Evolutionary conservation across 2,113 vertebrate species (phyloP), one percentile per base, ranked within the genome.

Genomic region (Recurvirostra avosetta): DNA sequence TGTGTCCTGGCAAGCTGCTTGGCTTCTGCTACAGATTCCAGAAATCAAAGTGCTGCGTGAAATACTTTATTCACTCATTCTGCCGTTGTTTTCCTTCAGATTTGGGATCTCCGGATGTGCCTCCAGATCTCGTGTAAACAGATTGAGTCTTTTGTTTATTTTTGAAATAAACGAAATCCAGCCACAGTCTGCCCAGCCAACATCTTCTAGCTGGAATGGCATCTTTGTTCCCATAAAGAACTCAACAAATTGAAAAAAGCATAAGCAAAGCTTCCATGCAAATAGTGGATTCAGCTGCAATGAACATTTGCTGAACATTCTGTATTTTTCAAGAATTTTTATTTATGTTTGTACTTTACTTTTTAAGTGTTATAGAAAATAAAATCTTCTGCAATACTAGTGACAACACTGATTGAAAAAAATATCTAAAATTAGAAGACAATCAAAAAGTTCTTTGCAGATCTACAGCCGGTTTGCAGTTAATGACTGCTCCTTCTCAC

Each of bases 51-150:
- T 50, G 23, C 41, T 81, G 58, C 56, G 73, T 81, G 74, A 91
- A 91, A 72, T 77, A 68, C 49, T 89, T 91, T 63, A 65, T 86
- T 84, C 47, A 11, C 40, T 92, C 47, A 6, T 78, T 91, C 62
- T 95, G 56, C 84, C 65, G 65, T 81, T 86, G 65, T 94, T 95
- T 94, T 67, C 47, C 79, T 71, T 84, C 43, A 84, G 65, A 55
- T 59, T 84, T 34, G 0, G 11, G 65, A 92, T 83, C 52, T 88
- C 55, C 1, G 4, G 63, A 91, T 95, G 61, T 84, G 59, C 41
- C 70, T 89, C 84, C 53, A 89, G 70, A 78, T 89, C 53, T 78
- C 72, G 52, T 85, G 62, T 92, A 94, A 92, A 74, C 47, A 79
- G 38, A 78, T 47, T 10, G 68, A 78, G 40, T 34, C 41, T 89